phyloP scores from a whole-genome alignment of 2,888 invertebrate genomes.

The Homarus gammarus region DNA sequence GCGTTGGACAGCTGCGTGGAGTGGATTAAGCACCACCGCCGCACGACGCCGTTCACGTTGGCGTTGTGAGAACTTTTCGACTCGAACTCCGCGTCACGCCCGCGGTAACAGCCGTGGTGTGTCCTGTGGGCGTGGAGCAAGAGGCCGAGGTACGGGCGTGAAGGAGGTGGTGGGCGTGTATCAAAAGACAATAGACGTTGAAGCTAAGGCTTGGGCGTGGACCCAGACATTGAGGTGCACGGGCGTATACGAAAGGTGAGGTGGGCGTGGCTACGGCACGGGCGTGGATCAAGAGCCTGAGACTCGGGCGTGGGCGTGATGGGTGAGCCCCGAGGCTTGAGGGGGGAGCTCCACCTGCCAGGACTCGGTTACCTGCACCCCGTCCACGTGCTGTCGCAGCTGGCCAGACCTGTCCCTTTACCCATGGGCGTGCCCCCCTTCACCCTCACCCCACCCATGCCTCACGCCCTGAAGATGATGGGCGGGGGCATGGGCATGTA shows the following conservation, averaged over 20 bases:
- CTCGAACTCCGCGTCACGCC: too few relatives aligned
- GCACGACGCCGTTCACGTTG: background rate
- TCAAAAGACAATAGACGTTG: too few relatives aligned
- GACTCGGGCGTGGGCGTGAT: slow-evolving; percentile 37
- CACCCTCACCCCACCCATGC: slow-evolving; percentile 57
- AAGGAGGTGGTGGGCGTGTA: too few relatives aligned
- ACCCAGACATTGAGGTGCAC: background rate
- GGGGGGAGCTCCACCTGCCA: slow-evolving; percentile 54
- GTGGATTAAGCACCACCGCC: background rate
- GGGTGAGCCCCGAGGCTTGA: slow-evolving; percentile 59
- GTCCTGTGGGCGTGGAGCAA: background rate
- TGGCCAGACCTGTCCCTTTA: slow-evolving; percentile 52
- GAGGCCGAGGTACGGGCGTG: too few relatives aligned
- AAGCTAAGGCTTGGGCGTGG: background rate
- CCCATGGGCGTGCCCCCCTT: slow-evolving; percentile 65
- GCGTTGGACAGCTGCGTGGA: slow-evolving; percentile 2
- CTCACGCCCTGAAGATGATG: slow-evolving; percentile 70
- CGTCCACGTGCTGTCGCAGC: slow-evolving; percentile 63
- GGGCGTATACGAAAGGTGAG: too few relatives aligned
- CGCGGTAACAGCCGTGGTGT: too few relatives aligned
- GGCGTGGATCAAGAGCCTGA: background rate
- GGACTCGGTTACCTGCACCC: slow-evolving; percentile 57
- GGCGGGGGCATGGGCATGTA: slow-evolving; percentile 63
- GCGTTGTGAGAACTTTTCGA: too few relatives aligned
- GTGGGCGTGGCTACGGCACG: too few relatives aligned